Conservation (phyloP, 1,140 invertebrate genomes). For the Mizuhopecten yessoensis region DNA sequence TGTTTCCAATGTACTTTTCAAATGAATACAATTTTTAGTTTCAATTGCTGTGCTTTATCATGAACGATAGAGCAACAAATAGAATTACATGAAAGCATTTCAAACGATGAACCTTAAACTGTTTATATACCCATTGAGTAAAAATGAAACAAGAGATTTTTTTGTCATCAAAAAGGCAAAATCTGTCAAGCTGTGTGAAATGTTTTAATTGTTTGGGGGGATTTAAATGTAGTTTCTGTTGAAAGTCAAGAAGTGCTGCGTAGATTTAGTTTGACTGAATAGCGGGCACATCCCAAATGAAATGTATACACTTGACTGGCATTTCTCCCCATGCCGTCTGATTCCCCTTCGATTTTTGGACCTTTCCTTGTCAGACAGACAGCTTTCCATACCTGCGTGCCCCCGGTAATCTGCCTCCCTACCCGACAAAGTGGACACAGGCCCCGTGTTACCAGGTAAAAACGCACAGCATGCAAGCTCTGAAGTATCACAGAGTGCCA, state of each 20-base stretch:
- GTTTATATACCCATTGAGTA: neutral
- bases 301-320: constrained; percentile 14
- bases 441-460: constrained; percentile 10
- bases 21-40: neutral
- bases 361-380: neutral
- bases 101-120: neutral
- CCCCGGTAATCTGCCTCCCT: constrained; percentile 36
- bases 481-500: constrained; percentile 37
- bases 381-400: constrained; percentile 11
- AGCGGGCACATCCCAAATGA: constrained; percentile 9
- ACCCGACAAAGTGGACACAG: constrained; percentile 7
- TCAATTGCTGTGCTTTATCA: neutral
- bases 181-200: neutral
- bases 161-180: neutral
- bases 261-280: neutral
- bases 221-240: constrained; percentile 26
- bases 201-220: constrained; percentile 5
- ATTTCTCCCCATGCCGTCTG: constrained; percentile 3
- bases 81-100: neutral
- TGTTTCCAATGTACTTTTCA: neutral
- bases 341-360: constrained; percentile 31
- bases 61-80: neutral
- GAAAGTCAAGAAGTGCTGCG: constrained; percentile 5
- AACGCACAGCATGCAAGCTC: constrained; percentile 31
- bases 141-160: constrained; percentile 1